Percentiles rank a stretch among this genome's conserved stretches.
phyloP scores from a whole-genome alignment of 1,140 invertebrate genomes.

The Augochlora pura region DNA sequence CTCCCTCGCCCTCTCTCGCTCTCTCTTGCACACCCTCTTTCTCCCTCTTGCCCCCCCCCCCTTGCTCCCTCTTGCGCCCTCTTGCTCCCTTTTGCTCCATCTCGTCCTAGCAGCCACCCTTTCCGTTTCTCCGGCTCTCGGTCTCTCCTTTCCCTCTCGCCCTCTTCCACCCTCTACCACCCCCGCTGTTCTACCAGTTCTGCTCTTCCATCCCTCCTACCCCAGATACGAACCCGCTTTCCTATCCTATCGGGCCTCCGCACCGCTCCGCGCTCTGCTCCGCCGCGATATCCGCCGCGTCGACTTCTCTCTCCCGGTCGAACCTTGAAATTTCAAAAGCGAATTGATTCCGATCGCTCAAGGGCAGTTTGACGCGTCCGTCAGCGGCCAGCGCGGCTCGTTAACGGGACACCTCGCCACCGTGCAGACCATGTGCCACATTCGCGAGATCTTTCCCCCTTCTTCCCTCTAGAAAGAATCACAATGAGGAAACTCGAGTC shows the following conservation, averaged over 20 bases:
- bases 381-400: no score
- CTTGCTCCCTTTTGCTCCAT: not conserved
- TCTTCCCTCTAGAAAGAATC: no score
- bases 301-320: not conserved
- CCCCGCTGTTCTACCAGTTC: not conserved
- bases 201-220: not conserved
- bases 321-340: not conserved
- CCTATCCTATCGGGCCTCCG: not conserved
- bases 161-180: not conserved
- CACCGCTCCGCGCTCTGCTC: not conserved
- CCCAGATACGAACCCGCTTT: conserved; percentile 6
- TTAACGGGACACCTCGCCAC: no score
- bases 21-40: not conserved
- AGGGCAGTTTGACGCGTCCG: no score
- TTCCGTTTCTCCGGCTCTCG: not conserved
- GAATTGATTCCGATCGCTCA: not conserved
- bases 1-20: not conserved
- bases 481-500: no score
- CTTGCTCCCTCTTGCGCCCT: not conserved
- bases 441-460: no score
- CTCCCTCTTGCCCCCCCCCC: not conserved
- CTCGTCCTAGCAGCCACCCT: not conserved
- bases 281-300: not conserved
- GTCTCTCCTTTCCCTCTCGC: not conserved
- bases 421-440: no score